Evolutionary conservation across 92 coral and sea anemone genomes (phyloP), one percentile per base, ranked within the genome.

Genomic region (Paramuricea clavata): DNA sequence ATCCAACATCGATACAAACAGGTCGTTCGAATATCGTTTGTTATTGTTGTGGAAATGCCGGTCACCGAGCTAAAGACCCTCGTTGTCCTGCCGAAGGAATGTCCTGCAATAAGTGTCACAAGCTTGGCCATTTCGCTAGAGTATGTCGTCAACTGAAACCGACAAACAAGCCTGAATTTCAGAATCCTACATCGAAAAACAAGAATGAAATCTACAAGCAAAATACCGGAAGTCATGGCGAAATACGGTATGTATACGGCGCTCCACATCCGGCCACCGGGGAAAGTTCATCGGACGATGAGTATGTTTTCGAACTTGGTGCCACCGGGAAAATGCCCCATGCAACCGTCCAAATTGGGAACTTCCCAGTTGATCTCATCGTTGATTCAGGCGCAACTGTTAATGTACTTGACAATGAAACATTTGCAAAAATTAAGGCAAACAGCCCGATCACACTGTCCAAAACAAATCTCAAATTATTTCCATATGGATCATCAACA

Each of bases 61-160:
- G 89, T 17, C 89, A 85, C 39, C 64, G 81, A 23, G 76, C 83
- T 26, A 85, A 85, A 57, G 89, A 85, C 59, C 57, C 82, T 74
- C 71, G 74, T 0, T 85, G 89, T 52, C 89, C 75, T 17, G 76
- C 89, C 22, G 19, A 22, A 60, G 83, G 61, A 0, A 44, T 36
- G 73, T 41, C 47, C 7, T 74, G 74, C 42, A 74, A 70, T 60
- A 60, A 74, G 50, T 69, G 87, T 68, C 78, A 62, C 19, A 83
- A 83, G 43, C 87, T 47, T 16, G 87, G 87, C 28, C 89, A 85
- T 72, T 75, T 85, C 43, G 89, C 60, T 56, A 56, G 75, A 36
- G 76, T 85, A 12, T 74, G 81, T 43, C 59, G 81, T n/a, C n/a
- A n/a, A n/a, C n/a, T n/a, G n/a, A n/a, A n/a, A n/a, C n/a, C n/a